Conservation (phyloP, 2,113 vertebrate genomes). For the Pluvialis apricaria region DNA sequence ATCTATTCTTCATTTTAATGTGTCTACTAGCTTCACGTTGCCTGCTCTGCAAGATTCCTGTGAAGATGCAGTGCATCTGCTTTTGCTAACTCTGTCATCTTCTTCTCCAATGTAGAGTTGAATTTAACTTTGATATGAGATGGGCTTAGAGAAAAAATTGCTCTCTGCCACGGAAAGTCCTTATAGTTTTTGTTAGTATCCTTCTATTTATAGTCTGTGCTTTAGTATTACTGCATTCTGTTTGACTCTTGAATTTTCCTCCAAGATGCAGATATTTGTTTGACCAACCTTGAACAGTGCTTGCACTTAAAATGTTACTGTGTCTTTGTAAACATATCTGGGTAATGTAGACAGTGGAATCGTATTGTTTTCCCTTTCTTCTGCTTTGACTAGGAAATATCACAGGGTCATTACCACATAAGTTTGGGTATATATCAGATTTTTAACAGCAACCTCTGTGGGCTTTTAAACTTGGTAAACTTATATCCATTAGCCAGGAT, state of each 20-base stretch:
- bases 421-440: background rate
- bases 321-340: background rate
- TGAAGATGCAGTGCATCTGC: conserved; percentile 25
- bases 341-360: background rate
- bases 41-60: conserved; percentile 6
- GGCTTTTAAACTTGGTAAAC: background rate
- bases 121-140: conserved; percentile 2
- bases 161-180: background rate
- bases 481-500: background rate
- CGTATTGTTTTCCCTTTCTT: background rate
- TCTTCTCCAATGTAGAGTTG: background rate
- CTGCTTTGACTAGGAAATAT: background rate
- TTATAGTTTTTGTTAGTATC: background rate
- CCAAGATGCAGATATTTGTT: background rate
- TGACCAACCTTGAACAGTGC: background rate
- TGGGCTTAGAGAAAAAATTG: background rate
- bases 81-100: conserved; percentile 26
- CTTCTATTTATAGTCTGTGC: background rate
- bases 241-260: background rate
- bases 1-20: conserved; percentile 53
- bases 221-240: background rate
- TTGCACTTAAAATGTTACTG: background rate
- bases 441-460: background rate
- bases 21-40: background rate
- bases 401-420: background rate